Evolutionary conservation across 2,797 vertebrate genomes (phyloP).

Genomic region (Lerista edwardsae): DNA sequence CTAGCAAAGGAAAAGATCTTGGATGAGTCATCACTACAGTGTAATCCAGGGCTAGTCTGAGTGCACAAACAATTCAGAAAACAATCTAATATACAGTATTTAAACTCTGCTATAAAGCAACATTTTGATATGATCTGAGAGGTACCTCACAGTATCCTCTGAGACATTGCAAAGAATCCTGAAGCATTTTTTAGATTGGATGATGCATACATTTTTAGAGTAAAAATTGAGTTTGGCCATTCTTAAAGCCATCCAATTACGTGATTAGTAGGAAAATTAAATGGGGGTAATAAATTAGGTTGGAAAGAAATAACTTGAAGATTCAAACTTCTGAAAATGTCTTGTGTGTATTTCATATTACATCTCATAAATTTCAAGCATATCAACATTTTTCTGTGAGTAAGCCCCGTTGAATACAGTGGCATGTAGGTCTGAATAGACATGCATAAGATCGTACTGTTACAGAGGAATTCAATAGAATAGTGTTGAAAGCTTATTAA

Average conservation of each 20-base stretch:
- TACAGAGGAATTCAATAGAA: neutral
- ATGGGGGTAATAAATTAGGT: neutral
- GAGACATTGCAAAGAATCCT: neutral
- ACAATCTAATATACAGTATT: conserved; percentile 5
- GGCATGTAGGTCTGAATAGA: too few relatives aligned
- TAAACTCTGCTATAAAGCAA: neutral
- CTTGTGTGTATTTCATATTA: neutral
- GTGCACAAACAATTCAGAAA: neutral
- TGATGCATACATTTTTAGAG: neutral
- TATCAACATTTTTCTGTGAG: too few relatives aligned
- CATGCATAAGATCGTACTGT: too few relatives aligned
- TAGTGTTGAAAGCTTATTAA: neutral
- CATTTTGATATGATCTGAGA: neutral
- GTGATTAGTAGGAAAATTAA: neutral
- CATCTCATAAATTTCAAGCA: neutral
- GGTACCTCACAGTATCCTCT: neutral
- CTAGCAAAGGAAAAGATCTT: conserved; percentile 8
- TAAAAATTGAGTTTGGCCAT: neutral
- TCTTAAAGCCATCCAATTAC: neutral
- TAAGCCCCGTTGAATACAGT: too few relatives aligned
- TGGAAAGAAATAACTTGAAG: neutral
- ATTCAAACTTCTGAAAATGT: neutral
- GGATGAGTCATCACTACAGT: neutral
- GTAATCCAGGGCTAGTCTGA: neutral
- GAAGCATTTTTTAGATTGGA: neutral